Conservation (phyloP, 2,113 vertebrate species). For the Acrocephalus arundinaceus region DNA sequence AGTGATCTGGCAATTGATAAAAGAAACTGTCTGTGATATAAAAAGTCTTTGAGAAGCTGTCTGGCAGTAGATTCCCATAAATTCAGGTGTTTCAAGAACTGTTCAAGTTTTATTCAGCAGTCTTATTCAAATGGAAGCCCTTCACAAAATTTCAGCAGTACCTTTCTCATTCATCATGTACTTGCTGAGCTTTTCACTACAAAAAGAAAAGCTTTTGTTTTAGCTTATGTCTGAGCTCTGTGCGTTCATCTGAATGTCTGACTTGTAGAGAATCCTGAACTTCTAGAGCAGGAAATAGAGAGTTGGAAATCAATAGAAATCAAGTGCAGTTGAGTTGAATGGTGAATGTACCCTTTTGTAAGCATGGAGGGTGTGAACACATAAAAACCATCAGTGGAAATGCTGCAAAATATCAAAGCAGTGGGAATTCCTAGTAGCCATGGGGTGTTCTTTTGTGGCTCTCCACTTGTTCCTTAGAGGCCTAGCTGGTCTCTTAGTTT, state of each 20-base stretch:
- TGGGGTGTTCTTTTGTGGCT: fast-evolving
- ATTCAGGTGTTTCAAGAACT: background rate
- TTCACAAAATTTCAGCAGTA: background rate
- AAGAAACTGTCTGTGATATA: background rate
- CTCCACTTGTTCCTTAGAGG: background rate
- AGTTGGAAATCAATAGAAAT: background rate
- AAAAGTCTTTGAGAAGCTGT: background rate
- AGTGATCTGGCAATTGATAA: background rate
- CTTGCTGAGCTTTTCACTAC: background rate
- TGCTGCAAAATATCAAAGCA: background rate
- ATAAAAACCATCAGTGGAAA: background rate
- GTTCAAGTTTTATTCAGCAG: background rate
- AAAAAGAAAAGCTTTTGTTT: background rate
- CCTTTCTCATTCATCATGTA: background rate
- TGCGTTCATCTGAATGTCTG: fast-evolving
- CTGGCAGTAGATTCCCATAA: background rate
- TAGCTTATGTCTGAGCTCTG: background rate
- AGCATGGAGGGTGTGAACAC: fast-evolving
- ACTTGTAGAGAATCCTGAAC: background rate
- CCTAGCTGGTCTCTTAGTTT: background rate
- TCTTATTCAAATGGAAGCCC: background rate
- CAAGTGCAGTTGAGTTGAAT: background rate
- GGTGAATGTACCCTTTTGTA: background rate
- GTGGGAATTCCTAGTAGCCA: background rate
- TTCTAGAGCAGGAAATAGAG: background rate